Conservation (phyloP, 2,113 vertebrate genomes). For the Pterocles gutturalis region DNA sequence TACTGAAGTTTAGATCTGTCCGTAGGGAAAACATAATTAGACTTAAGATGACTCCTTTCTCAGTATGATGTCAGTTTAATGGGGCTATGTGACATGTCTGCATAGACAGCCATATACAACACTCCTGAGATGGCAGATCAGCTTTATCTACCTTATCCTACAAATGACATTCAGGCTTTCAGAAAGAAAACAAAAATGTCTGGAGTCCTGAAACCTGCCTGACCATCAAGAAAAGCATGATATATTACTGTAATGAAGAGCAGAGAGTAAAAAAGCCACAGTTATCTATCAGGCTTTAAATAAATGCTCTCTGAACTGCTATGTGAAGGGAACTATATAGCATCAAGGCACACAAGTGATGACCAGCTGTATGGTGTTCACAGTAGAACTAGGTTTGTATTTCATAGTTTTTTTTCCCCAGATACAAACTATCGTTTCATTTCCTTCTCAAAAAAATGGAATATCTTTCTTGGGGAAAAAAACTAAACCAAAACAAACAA, state of each 20-base stretch:
- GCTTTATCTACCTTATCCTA: background rate
- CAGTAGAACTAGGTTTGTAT: background rate
- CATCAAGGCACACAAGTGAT: background rate
- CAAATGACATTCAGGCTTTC: background rate
- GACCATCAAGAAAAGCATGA: background rate
- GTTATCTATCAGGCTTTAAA: background rate
- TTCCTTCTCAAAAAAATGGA: background rate
- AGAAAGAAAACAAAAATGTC: background rate
- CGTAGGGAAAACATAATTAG: background rate
- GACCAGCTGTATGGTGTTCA: background rate
- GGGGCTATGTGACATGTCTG: background rate
- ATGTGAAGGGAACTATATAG: background rate
- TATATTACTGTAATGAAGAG: background rate
- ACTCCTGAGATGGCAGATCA: background rate
- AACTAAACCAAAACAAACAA: background rate
- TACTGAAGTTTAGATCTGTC: background rate
- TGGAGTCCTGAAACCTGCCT: background rate
- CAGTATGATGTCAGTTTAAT: background rate
- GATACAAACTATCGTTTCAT: background rate
- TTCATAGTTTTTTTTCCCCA: background rate
- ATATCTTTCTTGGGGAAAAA: background rate
- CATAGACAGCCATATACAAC: background rate
- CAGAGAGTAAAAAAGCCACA: background rate
- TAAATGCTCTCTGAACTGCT: background rate
- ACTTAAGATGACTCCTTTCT: background rate